These are phyloP conservation scores for Graphium colonna DNA, from an alignment of 2,888 invertebrate species.

Conservation along the genomic window DNA sequence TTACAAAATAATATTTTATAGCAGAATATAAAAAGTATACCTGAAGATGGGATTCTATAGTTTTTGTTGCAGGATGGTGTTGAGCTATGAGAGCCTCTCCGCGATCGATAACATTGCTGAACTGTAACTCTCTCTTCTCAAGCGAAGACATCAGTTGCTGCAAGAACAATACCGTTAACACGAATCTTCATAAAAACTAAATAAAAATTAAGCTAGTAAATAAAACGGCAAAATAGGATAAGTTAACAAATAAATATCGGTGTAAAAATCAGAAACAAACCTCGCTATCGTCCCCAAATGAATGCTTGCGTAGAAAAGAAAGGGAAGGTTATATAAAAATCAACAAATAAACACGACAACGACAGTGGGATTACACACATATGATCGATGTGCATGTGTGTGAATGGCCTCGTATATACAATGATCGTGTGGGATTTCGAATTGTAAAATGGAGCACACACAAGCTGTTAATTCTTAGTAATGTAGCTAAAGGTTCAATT, in stretches of 20 bases:
- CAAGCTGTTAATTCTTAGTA: neutral
- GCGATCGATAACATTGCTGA: conserved; percentile 96
- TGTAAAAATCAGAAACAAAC: conserved; percentile 63
- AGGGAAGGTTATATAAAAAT: conserved; percentile 44
- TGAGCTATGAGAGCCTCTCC: conserved; percentile 96
- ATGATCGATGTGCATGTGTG: conserved; percentile 6
- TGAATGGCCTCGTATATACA: neutral
- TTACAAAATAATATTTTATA: too few relatives aligned
- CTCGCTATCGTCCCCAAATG: conserved; percentile 81
- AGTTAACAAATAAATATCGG: conserved; percentile 33
- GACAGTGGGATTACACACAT: conserved; percentile 10
- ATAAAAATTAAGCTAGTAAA: conserved; percentile 38
- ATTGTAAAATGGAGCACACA: neutral
- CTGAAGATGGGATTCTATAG: conserved; percentile 91
- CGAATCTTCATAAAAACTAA: neutral
- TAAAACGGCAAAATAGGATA: conserved; percentile 34
- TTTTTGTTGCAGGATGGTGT: conserved; percentile 97
- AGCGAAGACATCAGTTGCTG: conserved; percentile 97
- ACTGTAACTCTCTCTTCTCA: conserved; percentile 96
- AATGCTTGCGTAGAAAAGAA: conserved; percentile 76
- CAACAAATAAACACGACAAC: conserved; percentile 13
- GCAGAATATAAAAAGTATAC: conserved; percentile 34
- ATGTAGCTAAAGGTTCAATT: too few relatives aligned
- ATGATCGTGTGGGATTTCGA: neutral
- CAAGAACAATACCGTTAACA: conserved; percentile 33